Conservation (phyloP, 2,113 vertebrate genomes). For the Gymnobelideus leadbeateri region DNA sequence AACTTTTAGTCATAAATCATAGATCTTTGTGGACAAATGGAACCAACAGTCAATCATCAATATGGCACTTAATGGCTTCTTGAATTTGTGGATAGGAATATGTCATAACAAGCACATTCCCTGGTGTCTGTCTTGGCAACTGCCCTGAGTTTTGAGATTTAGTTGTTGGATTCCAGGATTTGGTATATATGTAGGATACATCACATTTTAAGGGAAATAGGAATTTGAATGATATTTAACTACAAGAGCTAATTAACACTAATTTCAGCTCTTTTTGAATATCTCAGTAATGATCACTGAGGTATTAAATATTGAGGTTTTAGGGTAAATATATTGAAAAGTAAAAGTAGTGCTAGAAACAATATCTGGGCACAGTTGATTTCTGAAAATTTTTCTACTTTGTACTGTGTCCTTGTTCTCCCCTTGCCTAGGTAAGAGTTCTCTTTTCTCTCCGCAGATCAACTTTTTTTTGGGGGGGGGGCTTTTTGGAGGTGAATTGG, state of each 20-base stretch:
- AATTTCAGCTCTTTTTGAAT: not conserved
- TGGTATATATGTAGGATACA: not conserved
- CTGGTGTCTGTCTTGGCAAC: not conserved
- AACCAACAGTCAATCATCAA: not conserved
- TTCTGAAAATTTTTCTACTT: not conserved
- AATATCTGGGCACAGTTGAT: not conserved
- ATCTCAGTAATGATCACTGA: not conserved
- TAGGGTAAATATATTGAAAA: not conserved
- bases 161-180: conserved; percentile 46
- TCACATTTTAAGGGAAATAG: conserved; percentile 40
- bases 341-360: not conserved
- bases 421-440: not conserved
- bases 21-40: not conserved
- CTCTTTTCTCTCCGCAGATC: not conserved
- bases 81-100: not conserved
- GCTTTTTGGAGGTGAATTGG: too few relatives aligned
- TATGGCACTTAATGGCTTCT: not conserved
- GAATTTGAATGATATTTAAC: conserved; percentile 40
- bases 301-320: not conserved
- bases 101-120: not conserved
- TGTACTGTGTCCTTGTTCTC: not conserved
- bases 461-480: not conserved
- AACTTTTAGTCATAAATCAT: conserved; percentile 59
- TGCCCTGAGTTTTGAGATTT: conserved; percentile 1
- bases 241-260: not conserved